phyloP scores from a whole-genome alignment of 35 echinoderm and acorn worm genomes.

The Apostichopus japonicus region DNA sequence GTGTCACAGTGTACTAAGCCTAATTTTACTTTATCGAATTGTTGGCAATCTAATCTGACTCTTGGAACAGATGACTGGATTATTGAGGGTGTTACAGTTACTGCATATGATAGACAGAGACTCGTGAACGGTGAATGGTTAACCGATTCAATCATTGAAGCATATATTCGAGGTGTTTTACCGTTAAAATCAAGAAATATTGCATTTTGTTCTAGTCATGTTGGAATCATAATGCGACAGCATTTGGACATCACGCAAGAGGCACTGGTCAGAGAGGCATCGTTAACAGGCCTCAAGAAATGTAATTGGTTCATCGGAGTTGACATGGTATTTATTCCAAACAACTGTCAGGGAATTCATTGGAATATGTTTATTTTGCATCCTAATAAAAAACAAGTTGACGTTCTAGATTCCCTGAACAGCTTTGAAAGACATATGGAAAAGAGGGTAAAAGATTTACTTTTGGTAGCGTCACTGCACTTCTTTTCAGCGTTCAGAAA shows the following conservation, averaged over 20 bases:
- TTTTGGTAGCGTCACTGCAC: too few species aligned
- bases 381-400: too few species aligned
- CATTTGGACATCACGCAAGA: not conserved
- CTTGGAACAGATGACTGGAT: not conserved
- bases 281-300: not conserved
- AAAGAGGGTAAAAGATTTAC: too few species aligned
- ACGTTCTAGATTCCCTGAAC: too few species aligned
- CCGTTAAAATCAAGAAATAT: not conserved
- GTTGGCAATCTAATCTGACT: not conserved
- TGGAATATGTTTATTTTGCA: too few species aligned
- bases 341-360: too few species aligned
- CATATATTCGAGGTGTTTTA: not conserved
- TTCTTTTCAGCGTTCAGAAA: too few species aligned
- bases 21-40: not conserved
- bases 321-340: too few species aligned
- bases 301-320: slow-evolving; percentile 43
- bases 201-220: slow-evolving; percentile 8
- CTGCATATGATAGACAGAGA: not conserved
- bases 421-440: too few species aligned
- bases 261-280: slow-evolving; percentile 3
- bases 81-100: not conserved
- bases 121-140: not conserved
- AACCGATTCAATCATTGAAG: not conserved
- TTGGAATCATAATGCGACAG: not conserved
- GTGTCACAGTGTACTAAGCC: not conserved